phyloP scores from a whole-genome alignment of 2,113 vertebrate genomes.

The Ivindomyrus marchei region DNA sequence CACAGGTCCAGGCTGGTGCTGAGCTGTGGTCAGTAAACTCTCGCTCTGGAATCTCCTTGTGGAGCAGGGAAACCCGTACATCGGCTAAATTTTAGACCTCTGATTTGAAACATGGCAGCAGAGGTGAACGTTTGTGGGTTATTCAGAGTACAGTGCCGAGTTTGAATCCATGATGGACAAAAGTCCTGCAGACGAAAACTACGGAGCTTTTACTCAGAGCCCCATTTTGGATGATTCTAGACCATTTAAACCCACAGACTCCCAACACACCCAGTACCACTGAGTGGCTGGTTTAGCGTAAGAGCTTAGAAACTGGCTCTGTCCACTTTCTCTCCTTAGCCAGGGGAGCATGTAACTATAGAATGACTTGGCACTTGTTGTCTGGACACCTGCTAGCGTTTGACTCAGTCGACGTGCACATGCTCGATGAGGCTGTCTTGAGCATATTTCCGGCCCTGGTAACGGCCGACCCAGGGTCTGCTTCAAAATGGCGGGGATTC shows the following conservation, averaged over 20 bases:
- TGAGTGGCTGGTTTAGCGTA: background rate
- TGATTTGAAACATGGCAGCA: background rate
- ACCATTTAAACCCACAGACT: background rate
- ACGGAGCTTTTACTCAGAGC: background rate
- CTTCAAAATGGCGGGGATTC: background rate
- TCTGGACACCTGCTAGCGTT: background rate
- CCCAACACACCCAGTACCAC: background rate
- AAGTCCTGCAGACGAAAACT: background rate
- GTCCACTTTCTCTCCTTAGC: background rate
- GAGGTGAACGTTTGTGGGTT: background rate
- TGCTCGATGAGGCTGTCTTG: background rate
- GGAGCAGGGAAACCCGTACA: background rate
- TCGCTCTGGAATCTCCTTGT: background rate
- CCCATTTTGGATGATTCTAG: background rate
- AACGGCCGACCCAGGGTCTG: background rate
- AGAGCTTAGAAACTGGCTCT: background rate
- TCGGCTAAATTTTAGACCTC: background rate
- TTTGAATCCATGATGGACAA: background rate
- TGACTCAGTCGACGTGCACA: background rate
- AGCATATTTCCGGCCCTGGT: background rate
- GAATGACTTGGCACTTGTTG: background rate
- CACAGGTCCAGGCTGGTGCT: background rate
- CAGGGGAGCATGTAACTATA: background rate
- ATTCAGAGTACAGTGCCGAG: background rate
- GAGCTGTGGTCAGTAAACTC: background rate